phyloP scores from a whole-genome alignment of 2,113 vertebrate genomes.

The Saguinus imperator region DNA sequence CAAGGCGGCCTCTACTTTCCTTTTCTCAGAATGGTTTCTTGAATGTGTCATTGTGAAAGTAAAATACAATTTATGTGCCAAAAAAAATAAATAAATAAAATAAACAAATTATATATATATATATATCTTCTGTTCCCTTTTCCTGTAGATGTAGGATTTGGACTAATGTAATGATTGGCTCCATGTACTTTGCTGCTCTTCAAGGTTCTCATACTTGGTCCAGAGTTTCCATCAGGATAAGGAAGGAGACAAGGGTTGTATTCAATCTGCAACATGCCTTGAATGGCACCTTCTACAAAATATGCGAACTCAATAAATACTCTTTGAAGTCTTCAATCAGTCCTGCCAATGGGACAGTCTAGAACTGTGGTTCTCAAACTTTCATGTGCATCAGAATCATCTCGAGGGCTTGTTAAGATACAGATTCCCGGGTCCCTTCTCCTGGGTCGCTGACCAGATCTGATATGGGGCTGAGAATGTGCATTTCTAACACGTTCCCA shows the following conservation, averaged over 20 bases:
- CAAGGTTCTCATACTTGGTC: not conserved
- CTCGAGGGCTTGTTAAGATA: not conserved
- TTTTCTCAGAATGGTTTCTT: slow-evolving; percentile 51
- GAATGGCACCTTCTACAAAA: not conserved
- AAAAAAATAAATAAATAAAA: not conserved
- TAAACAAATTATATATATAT: too few species aligned
- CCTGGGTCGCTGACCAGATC: not conserved
- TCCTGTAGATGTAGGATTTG: not conserved
- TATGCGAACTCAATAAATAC: not conserved
- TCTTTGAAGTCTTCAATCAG: not conserved
- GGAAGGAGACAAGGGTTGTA: not conserved
- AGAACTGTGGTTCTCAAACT: not conserved
- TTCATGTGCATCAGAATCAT: not conserved
- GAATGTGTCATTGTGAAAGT: slow-evolving; percentile 63
- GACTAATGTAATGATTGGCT: not conserved
- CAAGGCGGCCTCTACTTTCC: not conserved
- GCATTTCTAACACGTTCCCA: not conserved
- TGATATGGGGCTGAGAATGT: fast-evolving
- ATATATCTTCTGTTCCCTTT: not conserved
- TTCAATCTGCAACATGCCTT: not conserved
- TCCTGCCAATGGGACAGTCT: not conserved
- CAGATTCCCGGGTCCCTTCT: not conserved
- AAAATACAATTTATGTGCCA: slow-evolving; percentile 77
- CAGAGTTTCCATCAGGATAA: not conserved
- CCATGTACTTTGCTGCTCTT: not conserved